These are phyloP conservation scores for Halesus radiatus DNA, from an alignment of 1,140 invertebrate genomes.

Conservation along the genomic window DNA sequence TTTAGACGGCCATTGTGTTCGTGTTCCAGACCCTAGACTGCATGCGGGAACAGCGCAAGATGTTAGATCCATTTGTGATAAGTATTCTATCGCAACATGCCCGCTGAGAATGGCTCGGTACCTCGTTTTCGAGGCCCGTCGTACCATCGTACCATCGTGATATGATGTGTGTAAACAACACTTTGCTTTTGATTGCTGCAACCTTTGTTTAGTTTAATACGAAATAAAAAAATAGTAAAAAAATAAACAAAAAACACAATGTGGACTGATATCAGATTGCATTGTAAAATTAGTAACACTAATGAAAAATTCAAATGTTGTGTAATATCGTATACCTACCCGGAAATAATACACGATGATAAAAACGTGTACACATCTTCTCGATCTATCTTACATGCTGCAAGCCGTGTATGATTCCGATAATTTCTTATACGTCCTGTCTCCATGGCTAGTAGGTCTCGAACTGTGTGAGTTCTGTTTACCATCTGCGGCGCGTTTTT, in stretches of 20 bases:
- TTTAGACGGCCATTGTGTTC: constrained; percentile 25
- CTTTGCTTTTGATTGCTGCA: constrained; percentile 27
- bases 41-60: not conserved
- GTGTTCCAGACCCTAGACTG: not conserved
- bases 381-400: not conserved
- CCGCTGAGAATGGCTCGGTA: constrained; percentile 23
- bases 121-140: constrained; percentile 1
- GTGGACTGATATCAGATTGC: constrained; percentile 19
- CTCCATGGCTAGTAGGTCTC: too few relatives aligned
- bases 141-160: not conserved
- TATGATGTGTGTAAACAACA: constrained; percentile 36
- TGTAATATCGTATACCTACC: not conserved
- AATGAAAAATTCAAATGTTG: constrained; percentile 28
- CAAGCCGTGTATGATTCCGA: not conserved
- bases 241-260: constrained; percentile 17
- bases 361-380: too few relatives aligned
- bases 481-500: too few relatives aligned
- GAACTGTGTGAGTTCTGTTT: too few relatives aligned
- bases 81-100: constrained; percentile 20
- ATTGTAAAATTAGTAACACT: constrained; percentile 32
- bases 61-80: constrained; percentile 43
- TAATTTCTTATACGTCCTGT: not conserved
- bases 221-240: not conserved
- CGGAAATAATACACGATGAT: not conserved
- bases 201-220: constrained; percentile 29